Base-by-base conservation (phyloP, 2,797 vertebrate genomes). In the Micromesistius poutassou region DNA sequence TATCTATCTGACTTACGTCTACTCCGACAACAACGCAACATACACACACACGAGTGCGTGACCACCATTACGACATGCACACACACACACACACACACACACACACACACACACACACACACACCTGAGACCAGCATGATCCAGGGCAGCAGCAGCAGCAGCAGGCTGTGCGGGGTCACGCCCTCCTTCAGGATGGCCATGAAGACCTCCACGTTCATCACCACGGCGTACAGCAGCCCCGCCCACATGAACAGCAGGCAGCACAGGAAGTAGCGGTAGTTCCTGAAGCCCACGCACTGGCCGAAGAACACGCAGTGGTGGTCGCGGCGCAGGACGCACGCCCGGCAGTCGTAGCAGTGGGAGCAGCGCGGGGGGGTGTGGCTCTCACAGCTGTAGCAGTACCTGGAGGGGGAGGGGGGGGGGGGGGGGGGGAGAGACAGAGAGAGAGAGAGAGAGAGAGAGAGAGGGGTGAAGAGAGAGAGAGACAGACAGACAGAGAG, bases 301-400 rank as follows among this genome's bases (percentile, higher is more conserved):
- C 95, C 95, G 12, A 98, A 95, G 72, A 98, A 95, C 25, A 96
- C 95, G 30, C 97, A 98, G 88, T 98, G 97, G 85, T 98, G 97
- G 89, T 98, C 96, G 0, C 96, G 91, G 0, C 95, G 95, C 36
- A 98, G 93, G 33, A 97, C 91, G 30, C 97, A 98, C 85, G 96
- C 92, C 0, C 95, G 95, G 81, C 97, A 98, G 89, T 96, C 91
- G 0, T 94, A 95, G 88, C 97, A 98, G 84, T 98, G 97, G 14
- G 95, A 94, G 33, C 96, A 97, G 35, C 97, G 95, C 0, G 96
- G 96, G 0, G 97, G 97, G 22, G 96, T 96, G 88, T 97, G 96
- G 0, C 94, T 94, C 86, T 97, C 96, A 30, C 97, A 98, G 22
- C 94, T 89, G 80, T 96, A 97, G 89, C 96, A 97, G 88, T 95